Base-by-base conservation (phyloP, 2,888 invertebrate species). In the Peribatodes rhomboidaria region DNA sequence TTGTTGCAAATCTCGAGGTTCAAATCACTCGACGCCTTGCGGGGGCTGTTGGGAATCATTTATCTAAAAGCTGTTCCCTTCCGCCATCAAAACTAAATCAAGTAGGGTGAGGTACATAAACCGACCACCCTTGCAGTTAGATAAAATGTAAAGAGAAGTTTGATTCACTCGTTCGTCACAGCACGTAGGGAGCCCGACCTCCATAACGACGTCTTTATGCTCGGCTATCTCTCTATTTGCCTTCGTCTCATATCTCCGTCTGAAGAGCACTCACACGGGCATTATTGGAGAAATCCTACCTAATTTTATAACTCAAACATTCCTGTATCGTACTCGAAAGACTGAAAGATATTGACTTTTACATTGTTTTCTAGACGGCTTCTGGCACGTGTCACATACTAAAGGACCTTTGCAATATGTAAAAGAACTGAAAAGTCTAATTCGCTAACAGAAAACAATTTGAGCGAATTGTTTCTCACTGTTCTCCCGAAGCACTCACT, bases 71-170 rank as follows among this genome's bases (percentile, higher is more conserved):
- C 88, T 85, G 83, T 84, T 85, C 89, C 92, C 89, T 88, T 86
- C 86, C 84, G 87, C 89, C 86, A 92, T 92, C 91, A 92, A 91
- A 92, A 90, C 90, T 89, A 88, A 88, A 92, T 92, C 91, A 92
- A 91, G 88, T 83, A 88, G 88, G 91, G 89, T 82, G 86, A 86
- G 82, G 87, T 85, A 84, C 88, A 89, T 92, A 90, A 92, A 90
- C 86, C 87, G 81, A 87, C 92, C 92, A 83, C 90, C 92, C 91
- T 90, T 84, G 86, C 90, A 89, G 87, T 92, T 84, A 90, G 87
- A 91, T 91, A 90, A 90, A 92, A 91, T 88, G 86, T 88, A 84
- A 88, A 89, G 87, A 88, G 89, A 88, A 87, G 86, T 92, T 90
- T 89, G 90, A 92, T 90, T 92, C 89, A 92, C 87, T 91, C 84